Conservation (phyloP, 2,797 vertebrate genomes). For the Oreochromis mossambicus region DNA sequence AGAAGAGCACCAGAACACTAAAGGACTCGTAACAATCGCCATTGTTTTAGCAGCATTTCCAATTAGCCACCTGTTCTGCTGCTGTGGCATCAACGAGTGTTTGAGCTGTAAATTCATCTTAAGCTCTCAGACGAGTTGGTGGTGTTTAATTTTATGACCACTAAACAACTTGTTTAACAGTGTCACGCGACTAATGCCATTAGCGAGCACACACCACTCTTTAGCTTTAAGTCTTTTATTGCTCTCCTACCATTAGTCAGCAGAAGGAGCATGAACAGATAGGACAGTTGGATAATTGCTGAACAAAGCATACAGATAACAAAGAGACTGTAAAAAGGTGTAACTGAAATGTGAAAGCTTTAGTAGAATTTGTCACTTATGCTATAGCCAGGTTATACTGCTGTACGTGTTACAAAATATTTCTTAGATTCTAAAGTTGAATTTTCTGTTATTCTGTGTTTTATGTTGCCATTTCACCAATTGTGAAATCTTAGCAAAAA, state of each 20-base stretch:
- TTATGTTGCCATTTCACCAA: not conserved
- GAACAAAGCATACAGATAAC: not conserved
- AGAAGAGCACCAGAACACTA: not conserved
- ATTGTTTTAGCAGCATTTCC: not conserved
- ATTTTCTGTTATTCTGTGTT: not conserved
- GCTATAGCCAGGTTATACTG: not conserved
- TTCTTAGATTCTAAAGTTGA: not conserved
- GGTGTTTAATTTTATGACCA: constrained; percentile 21
- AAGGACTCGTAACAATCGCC: not conserved
- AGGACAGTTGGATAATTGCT: not conserved
- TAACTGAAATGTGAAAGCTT: constrained; percentile 7
- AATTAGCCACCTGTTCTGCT: constrained; percentile 11
- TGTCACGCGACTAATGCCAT: not conserved
- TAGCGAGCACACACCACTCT: not conserved
- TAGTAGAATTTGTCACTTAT: not conserved
- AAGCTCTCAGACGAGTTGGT: not conserved
- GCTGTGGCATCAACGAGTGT: not conserved
- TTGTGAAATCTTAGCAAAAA: not conserved
- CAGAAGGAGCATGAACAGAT: not conserved
- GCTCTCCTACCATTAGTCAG: not conserved
- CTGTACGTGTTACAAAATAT: not conserved
- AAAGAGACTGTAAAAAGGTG: not conserved
- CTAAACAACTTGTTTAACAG: not conserved
- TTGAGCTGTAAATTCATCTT: constrained; percentile 10
- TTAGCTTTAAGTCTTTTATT: constrained; percentile 13